Base-by-base conservation (phyloP, 2,113 vertebrate genomes). In the Nibea albiflora region DNA sequence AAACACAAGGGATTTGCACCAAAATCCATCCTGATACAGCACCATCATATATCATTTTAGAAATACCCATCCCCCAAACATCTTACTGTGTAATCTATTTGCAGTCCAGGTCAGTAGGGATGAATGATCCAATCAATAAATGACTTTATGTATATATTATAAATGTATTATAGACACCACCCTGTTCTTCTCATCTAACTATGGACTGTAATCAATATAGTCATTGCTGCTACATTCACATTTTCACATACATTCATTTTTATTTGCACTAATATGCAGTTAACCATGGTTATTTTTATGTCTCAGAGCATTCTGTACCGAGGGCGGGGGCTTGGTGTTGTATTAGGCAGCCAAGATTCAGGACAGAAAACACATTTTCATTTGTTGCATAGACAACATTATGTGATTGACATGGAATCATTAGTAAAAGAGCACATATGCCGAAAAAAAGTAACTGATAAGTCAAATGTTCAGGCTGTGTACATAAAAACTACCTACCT, bases 41-140 rank as follows among this genome's bases (percentile, higher is more conserved):
- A 57, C 2, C 5, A 42, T 69, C 9, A 19, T 61, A 6, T 12
- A 22, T 22, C 1, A 22, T 54, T 3, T 22, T 12, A 54, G 20
- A 22, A 20, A 31, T 44, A 3, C 11, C 20, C 58, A 52, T 24
- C 31, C 42, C 42, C 62, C n/a, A 50, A 11, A 22, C 28, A 10
- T 2, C 11, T 64, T 8, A 28, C 14, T 46, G 39, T 71, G 61
- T 5, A 69, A 58, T 84, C 77, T 58, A 56, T 66, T 57, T 44
- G 19, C 39, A 2, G 6, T 39, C 17, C 26, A 22, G 24, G 39
- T 76, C 62, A 62, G 26, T 11, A 31, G 3, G 11, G n/a, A 17
- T 70, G 28, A 82, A 47, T 62, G 17, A 57, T 66, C 63, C 35
- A 28, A 14, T 58, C 14, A 20, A 2, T 1, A 20, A 58, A 44